A percentile compares a stretch with the other conserved stretches of the same genome.
These are phyloP conservation scores for Apogon hyalosoma DNA, from an alignment of 2,797 vertebrate species.

Conservation along the genomic window DNA sequence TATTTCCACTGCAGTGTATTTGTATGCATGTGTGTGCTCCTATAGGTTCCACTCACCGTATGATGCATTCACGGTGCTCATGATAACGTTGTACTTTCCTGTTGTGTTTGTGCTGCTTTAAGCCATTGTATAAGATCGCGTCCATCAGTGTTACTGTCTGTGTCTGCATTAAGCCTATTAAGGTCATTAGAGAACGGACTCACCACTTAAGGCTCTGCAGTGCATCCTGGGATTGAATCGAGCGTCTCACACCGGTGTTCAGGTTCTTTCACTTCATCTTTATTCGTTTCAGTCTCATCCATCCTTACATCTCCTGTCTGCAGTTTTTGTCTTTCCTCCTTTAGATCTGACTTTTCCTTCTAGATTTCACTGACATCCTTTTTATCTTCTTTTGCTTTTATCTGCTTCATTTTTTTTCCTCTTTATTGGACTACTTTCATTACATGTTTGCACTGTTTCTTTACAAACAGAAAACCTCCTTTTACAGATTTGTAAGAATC, in stretches of 20 bases:
- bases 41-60: neutral
- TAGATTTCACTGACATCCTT: no score
- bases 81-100: constrained; percentile 15
- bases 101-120: constrained; percentile 13
- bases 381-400: no score
- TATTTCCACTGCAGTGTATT: constrained; percentile 26
- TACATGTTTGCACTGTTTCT: no score
- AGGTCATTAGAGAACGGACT: constrained; percentile 19
- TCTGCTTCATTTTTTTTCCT: no score
- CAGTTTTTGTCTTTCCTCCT: neutral
- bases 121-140: neutral
- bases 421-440: no score
- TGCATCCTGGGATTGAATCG: constrained; percentile 43
- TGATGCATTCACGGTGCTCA: constrained; percentile 29
- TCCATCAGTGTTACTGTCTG: constrained; percentile 16
- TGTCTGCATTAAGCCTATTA: constrained; percentile 24
- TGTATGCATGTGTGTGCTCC: neutral
- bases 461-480: no score
- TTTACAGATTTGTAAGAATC: no score
- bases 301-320: no score
- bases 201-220: constrained; percentile 29
- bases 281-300: neutral
- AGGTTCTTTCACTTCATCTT: neutral
- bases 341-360: no score
- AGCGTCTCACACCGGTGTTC: neutral